phyloP scores from a whole-genome alignment of 2,888 invertebrate genomes.

The Stenodera caucasica region DNA sequence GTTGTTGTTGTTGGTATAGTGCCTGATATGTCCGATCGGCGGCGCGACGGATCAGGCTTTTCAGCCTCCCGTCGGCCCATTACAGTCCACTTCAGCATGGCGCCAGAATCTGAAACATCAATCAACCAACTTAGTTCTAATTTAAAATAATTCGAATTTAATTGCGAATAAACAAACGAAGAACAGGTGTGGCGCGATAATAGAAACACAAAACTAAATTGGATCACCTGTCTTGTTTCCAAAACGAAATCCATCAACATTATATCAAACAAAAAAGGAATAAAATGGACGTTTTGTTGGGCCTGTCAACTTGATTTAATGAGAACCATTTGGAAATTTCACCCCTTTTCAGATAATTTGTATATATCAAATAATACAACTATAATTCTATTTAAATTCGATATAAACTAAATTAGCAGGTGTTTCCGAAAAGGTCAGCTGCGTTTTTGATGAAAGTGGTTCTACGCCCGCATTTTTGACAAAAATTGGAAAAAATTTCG shows the following conservation, averaged over 20 bases:
- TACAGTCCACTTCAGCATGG: slow-evolving; percentile 68
- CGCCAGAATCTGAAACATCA: slow-evolving; percentile 7
- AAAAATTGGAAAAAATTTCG: neutral
- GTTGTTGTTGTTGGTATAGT: slow-evolving; percentile 50
- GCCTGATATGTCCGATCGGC: slow-evolving; percentile 29
- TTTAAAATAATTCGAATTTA: slow-evolving; percentile 19
- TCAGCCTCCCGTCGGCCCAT: slow-evolving; percentile 40
- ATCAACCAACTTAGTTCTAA: neutral
- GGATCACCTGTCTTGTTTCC: slow-evolving; percentile 20
- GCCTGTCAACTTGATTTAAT: slow-evolving; percentile 25
- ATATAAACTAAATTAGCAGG: slow-evolving; percentile 19
- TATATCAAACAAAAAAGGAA: slow-evolving; percentile 10
- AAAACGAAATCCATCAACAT: slow-evolving; percentile 14
- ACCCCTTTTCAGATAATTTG: slow-evolving; percentile 23
- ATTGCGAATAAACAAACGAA: neutral
- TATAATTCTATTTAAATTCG: slow-evolving; percentile 16
- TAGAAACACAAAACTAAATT: neutral
- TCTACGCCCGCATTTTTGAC: neutral
- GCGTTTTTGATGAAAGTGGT: neutral
- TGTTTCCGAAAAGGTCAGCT: slow-evolving; percentile 19
- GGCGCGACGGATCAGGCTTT: slow-evolving; percentile 35
- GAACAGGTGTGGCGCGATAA: slow-evolving; percentile 14
- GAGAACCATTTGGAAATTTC: slow-evolving; percentile 19
- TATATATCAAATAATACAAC: slow-evolving; percentile 19
- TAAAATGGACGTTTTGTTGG: slow-evolving; percentile 10